These are phyloP conservation scores for Haliclona indistincta DNA, from an alignment of 37 sponge, comb jelly and placozoan species.

Conservation along the genomic window DNA sequence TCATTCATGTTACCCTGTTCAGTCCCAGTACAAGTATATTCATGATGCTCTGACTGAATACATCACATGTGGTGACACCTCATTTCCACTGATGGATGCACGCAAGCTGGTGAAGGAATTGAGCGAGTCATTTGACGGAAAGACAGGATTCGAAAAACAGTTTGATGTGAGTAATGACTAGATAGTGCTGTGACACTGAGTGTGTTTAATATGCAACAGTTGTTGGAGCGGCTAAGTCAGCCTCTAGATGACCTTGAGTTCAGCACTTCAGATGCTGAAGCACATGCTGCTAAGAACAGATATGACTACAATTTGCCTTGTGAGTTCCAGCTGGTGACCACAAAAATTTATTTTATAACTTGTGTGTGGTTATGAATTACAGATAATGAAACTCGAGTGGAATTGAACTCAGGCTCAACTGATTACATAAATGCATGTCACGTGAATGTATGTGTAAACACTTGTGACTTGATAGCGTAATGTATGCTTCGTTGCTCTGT, in stretches of 20 bases:
- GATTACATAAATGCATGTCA: conserved; percentile 82
- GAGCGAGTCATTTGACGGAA: not conserved
- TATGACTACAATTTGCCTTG: too few species aligned
- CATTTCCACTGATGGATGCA: not conserved
- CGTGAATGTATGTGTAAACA: conserved; percentile 72
- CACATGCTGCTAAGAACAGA: too few species aligned
- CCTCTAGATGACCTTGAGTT: too few species aligned
- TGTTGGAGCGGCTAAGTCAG: too few species aligned
- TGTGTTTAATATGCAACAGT: too few species aligned
- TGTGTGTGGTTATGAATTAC: too few species aligned
- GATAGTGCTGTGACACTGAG: too few species aligned
- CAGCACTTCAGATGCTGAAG: too few species aligned
- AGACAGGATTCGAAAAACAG: conserved; percentile 37
- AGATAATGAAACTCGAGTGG: conserved; percentile 28
- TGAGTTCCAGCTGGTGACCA: too few species aligned
- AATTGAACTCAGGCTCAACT: not conserved
- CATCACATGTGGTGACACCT: conserved; percentile 59
- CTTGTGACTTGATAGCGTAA: too few species aligned
- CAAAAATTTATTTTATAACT: too few species aligned
- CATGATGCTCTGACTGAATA: conserved; percentile 66
- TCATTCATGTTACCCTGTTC: too few species aligned
- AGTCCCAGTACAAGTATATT: conserved; percentile 62
- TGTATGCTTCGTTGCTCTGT: not conserved
- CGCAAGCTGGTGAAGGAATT: not conserved
- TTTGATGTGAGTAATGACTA: conserved; percentile 17